These are phyloP conservation scores for Leptinotarsa tumamoca DNA, from an alignment of 2,888 invertebrate genomes.

Conservation along the genomic window DNA sequence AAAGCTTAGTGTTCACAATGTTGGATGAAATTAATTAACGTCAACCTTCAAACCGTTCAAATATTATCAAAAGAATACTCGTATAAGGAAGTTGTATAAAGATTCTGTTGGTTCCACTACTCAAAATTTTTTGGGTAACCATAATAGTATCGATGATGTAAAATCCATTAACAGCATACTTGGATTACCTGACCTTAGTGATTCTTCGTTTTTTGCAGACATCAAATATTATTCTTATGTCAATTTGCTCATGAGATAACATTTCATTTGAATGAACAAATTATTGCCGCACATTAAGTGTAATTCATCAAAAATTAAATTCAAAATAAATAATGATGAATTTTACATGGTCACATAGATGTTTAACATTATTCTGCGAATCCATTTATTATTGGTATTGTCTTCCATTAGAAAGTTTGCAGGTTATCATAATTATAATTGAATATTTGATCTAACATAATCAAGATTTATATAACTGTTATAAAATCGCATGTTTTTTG, in stretches of 20 bases:
- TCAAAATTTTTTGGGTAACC: background rate
- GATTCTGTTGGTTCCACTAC: background rate
- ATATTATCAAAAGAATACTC: conserved; percentile 7
- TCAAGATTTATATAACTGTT: too few species aligned
- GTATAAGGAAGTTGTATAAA: background rate
- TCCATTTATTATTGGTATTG: background rate
- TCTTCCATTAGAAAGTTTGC: too few species aligned
- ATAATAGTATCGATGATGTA: conserved; percentile 10
- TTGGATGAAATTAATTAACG: background rate
- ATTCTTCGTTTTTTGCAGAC: conserved; percentile 20
- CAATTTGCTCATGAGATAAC: conserved; percentile 5
- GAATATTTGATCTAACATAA: too few species aligned
- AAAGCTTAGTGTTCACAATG: background rate
- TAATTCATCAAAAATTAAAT: background rate
- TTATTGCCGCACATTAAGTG: background rate
- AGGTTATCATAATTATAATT: too few species aligned
- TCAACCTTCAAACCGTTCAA: conserved; percentile 23
- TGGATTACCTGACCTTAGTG: conserved; percentile 16
- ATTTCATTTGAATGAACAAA: background rate
- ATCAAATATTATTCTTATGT: conserved; percentile 18
- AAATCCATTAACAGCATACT: conserved; percentile 21
- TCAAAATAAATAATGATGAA: background rate
- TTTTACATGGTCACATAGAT: background rate
- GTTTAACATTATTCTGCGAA: background rate
- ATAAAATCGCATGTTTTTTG: too few species aligned